phyloP scores from a whole-genome alignment of 1,140 invertebrate species.

The Drosophila micromelanica region DNA sequence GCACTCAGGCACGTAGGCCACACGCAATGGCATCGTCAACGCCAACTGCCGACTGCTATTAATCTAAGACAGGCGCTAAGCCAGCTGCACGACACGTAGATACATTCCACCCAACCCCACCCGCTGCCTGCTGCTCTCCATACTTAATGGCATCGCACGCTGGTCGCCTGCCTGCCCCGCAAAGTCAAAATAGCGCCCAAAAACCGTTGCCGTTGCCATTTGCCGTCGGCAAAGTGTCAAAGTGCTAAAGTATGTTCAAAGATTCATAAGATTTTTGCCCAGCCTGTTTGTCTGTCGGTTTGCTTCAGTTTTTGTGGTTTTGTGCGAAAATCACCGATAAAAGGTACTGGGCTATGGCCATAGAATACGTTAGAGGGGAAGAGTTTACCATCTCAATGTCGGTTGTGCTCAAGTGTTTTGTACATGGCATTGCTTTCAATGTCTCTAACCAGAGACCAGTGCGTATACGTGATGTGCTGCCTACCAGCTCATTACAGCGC shows the following conservation, averaged over 20 bases:
- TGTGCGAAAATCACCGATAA: slow-evolving; percentile 45
- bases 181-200: slow-evolving; percentile 54
- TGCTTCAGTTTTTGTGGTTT: slow-evolving; percentile 36
- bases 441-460: slow-evolving; percentile 29
- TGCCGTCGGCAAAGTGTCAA: slow-evolving; percentile 68
- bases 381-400: slow-evolving; percentile 30
- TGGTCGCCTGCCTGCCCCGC: slow-evolving; percentile 10
- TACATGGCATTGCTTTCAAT: slow-evolving; percentile 40
- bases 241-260: slow-evolving; percentile 81
- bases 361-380: slow-evolving; percentile 1
- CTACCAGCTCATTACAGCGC: slow-evolving; percentile 49
- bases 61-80: slow-evolving; percentile 51
- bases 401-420: slow-evolving; percentile 31
- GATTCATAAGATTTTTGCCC: slow-evolving; percentile 68
- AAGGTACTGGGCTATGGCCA: slow-evolving; percentile 28
- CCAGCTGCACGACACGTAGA: slow-evolving; percentile 42
- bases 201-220: slow-evolving; percentile 40
- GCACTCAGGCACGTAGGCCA: slow-evolving; percentile 59
- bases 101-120: slow-evolving; percentile 1
- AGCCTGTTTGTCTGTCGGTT: slow-evolving; percentile 6
- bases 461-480: slow-evolving; percentile 58
- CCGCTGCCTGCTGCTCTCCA: neutral
- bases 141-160: slow-evolving; percentile 55
- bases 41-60: slow-evolving; percentile 51
- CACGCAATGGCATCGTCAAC: slow-evolving; percentile 46